A percentile compares a stretch with the other conserved stretches of the same genome.
Conservation (phyloP, 2,888 invertebrate species). For the Cynaeus angustus region DNA sequence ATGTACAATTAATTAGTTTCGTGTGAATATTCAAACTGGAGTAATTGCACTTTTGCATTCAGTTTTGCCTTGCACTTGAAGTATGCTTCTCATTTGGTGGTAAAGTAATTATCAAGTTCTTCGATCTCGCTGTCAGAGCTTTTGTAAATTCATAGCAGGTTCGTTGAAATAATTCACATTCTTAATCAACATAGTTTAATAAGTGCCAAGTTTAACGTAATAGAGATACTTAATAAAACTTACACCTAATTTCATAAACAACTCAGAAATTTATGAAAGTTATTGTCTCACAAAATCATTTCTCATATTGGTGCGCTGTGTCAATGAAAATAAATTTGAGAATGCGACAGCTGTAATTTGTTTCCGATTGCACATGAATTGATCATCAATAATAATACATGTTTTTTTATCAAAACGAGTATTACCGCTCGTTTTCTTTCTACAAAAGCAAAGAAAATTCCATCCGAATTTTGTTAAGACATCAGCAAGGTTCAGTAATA, state of each 20-base stretch:
- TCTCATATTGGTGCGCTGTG: not conserved
- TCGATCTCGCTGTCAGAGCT: conserved; percentile 28
- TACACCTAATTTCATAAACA: conserved; percentile 1
- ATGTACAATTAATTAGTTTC: not conserved
- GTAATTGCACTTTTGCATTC: not conserved
- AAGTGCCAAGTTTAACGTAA: conserved; percentile 5
- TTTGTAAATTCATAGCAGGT: conserved; percentile 35
- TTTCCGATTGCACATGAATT: conserved; percentile 38
- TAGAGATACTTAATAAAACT: too few relatives aligned
- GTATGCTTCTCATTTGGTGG: conserved; percentile 20
- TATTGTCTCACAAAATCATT: conserved; percentile 18
- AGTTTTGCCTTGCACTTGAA: conserved; percentile 7
- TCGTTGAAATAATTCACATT: conserved; percentile 23
- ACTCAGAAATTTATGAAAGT: conserved; percentile 1
- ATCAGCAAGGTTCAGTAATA: conserved; percentile 16
- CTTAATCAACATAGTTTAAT: conserved; percentile 29
- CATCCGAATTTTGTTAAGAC: conserved; percentile 28
- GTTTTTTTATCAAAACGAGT: conserved; percentile 19
- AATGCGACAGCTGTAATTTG: conserved; percentile 30
- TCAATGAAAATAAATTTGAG: conserved; percentile 33
- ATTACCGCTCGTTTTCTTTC: conserved; percentile 26
- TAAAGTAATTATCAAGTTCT: conserved; percentile 36
- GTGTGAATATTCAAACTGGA: not conserved
- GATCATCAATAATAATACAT: conserved; percentile 29
- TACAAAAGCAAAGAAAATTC: conserved; percentile 26